phyloP scores from a whole-genome alignment of 2,113 vertebrate genomes.

The Muntiacus muntjak region DNA sequence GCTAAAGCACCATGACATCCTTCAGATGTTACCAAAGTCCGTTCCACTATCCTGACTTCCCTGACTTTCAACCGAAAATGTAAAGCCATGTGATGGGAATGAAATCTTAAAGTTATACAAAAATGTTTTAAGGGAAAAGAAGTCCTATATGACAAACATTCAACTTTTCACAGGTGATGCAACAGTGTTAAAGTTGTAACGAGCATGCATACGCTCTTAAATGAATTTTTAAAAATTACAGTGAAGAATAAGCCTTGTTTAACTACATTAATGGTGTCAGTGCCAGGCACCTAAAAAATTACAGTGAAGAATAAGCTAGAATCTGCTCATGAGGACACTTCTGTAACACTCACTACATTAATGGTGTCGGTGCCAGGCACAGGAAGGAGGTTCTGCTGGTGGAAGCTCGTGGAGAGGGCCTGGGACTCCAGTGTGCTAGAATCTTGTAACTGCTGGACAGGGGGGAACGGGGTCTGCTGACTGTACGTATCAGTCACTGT shows the following conservation, averaged over 20 bases:
- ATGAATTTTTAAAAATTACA: background rate
- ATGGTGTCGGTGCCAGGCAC: conserved; percentile 84
- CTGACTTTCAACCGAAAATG: background rate
- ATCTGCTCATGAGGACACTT: accelerated
- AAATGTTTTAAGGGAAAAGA: background rate
- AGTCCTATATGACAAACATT: background rate
- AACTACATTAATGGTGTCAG: background rate
- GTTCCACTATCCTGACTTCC: background rate
- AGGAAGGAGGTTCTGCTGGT: conserved; percentile 89
- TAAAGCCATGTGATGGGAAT: background rate
- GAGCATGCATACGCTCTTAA: accelerated
- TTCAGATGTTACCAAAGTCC: background rate
- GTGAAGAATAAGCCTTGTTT: background rate
- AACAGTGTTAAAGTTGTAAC: accelerated
- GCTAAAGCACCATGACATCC: background rate
- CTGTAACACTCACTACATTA: conserved; percentile 75
- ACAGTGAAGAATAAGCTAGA: background rate
- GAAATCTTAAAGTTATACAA: too few species aligned
- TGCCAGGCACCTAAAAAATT: background rate
- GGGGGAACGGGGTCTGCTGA: conserved; percentile 88
- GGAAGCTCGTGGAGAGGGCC: conserved; percentile 93
- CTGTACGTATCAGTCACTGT: conserved; percentile 90
- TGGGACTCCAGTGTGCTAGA: conserved; percentile 98
- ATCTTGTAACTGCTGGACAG: conserved; percentile 97
- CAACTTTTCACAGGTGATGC: too few species aligned